A percentile compares a stretch with the other conserved stretches of the same genome.
phyloP scores from a whole-genome alignment of 64 coral and sea anemone genomes.

The Pocillopora verrucosa region DNA sequence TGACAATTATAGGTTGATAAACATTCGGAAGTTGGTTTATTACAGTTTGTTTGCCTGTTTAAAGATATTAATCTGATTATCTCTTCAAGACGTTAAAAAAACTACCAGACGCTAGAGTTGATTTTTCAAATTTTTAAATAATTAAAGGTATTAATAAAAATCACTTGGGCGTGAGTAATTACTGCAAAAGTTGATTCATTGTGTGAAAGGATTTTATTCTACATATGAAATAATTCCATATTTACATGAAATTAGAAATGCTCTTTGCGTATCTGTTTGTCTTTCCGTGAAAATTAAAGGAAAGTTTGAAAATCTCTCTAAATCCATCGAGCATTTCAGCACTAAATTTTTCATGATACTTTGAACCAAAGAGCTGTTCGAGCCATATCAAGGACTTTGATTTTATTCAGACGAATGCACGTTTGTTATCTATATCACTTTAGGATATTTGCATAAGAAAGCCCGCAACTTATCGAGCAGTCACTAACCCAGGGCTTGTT shows the following conservation, averaged over 20 bases:
- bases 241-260: conserved; percentile 21
- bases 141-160: not conserved
- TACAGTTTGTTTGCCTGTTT: not conserved
- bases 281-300: not conserved
- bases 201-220: not conserved
- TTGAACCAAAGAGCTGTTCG: not conserved
- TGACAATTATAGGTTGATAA: not conserved
- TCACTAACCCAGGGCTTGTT: not conserved
- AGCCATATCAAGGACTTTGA: not conserved
- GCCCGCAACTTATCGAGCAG: not conserved
- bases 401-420: conserved; percentile 15
- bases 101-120: no score
- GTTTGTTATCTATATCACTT: not conserved
- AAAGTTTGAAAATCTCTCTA: not conserved
- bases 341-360: not conserved
- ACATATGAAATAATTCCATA: not conserved
- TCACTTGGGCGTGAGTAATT: not conserved
- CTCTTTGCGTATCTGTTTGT: not conserved
- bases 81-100: not conserved
- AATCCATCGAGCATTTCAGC: not conserved
- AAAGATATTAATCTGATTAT: not conserved
- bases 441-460: conserved; percentile 45
- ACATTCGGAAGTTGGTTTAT: not conserved
- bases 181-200: not conserved
- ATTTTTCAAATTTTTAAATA: no score